phyloP scores from a whole-genome alignment of 1,140 invertebrate species.

The Nylanderia fulva region DNA sequence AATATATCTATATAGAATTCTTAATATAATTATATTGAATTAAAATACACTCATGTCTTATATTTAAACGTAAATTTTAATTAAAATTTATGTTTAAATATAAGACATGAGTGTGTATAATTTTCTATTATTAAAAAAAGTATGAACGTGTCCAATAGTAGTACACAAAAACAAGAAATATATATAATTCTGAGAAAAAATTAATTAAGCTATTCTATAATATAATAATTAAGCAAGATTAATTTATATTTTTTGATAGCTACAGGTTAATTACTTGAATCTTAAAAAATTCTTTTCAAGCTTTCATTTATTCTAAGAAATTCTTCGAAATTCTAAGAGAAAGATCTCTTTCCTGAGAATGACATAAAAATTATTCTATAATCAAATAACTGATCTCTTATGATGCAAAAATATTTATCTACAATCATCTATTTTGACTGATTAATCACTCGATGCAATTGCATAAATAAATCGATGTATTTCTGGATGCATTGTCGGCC shows the following conservation, averaged over 20 bases:
- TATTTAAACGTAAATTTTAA: no score
- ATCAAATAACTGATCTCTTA: background rate
- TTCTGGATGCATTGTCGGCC: slow-evolving; percentile 58
- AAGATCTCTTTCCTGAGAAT: no score
- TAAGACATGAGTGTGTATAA: background rate
- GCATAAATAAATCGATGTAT: slow-evolving; percentile 37
- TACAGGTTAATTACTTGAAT: background rate
- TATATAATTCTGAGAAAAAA: background rate
- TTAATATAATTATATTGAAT: background rate
- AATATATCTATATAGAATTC: background rate
- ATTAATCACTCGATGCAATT: background rate
- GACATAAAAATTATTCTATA: background rate
- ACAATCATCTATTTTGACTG: background rate
- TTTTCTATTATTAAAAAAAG: background rate
- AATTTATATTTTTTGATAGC: background rate
- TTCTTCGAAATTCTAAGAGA: no score
- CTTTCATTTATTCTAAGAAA: background rate
- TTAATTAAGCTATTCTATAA: background rate
- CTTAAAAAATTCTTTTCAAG: background rate
- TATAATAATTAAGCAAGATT: background rate
- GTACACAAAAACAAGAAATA: background rate
- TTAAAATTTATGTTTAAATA: background rate
- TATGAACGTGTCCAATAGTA: background rate
- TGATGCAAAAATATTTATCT: background rate
- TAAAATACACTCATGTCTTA: no score